Evolutionary conservation across 2,113 vertebrate species (phyloP).

Genomic region (Tachuris rubrigastra): DNA sequence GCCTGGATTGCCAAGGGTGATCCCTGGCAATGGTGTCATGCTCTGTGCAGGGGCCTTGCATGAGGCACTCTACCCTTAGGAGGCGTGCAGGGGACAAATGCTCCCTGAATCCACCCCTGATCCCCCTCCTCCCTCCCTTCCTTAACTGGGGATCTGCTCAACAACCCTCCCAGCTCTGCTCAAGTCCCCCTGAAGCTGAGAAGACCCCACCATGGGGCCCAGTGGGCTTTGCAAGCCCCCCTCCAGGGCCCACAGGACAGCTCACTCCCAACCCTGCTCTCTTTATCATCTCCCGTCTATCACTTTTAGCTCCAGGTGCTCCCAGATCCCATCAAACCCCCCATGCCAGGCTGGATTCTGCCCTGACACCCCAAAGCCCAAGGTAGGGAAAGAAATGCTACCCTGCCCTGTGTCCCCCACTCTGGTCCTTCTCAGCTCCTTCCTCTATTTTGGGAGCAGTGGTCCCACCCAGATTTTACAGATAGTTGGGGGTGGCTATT

Average conservation of each 20-base stretch:
- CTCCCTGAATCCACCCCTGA: not conserved
- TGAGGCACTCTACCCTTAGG: not conserved
- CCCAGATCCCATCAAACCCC: not conserved
- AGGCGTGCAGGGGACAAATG: fast-evolving
- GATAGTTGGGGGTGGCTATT: not conserved
- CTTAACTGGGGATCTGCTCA: not conserved
- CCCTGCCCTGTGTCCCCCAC: not conserved
- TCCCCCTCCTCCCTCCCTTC: not conserved
- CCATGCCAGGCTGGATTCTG: not conserved
- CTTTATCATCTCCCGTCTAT: not conserved
- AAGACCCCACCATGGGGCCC: fast-evolving
- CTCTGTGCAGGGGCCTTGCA: not conserved
- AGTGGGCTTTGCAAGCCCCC: not conserved
- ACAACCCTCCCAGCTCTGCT: not conserved
- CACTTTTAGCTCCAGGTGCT: not conserved
- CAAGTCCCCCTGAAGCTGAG: not conserved
- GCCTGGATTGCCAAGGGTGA: not conserved
- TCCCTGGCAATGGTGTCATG: not conserved
- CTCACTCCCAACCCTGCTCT: not conserved
- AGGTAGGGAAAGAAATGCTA: not conserved
- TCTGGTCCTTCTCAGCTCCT: not conserved
- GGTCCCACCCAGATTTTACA: not conserved
- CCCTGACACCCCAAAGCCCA: fast-evolving
- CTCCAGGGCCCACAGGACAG: not conserved
- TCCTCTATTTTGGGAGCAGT: not conserved